Base-by-base conservation (phyloP, 2,797 vertebrate species). In the Denticeps clupeoides region DNA sequence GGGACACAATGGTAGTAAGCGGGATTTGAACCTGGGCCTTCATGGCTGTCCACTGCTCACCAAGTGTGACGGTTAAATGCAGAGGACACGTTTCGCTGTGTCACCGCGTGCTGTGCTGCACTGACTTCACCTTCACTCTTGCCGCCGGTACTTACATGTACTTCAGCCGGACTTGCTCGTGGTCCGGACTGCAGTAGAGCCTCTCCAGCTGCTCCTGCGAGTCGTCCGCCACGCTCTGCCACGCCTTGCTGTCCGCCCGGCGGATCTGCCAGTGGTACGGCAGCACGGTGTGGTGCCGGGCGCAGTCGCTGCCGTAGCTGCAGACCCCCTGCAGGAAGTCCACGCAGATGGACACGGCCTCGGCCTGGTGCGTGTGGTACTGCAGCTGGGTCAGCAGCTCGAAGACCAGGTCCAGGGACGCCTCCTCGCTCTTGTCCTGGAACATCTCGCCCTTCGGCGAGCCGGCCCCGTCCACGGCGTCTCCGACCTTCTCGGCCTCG, bases 161-260 rank as follows among this genome's bases (percentile, higher is more conserved):
- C 57, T 89, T 93, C 70, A 95, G 83, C 73, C 87, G 85, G 79
- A 93, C 84, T 66, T 89, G 87, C 38, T 97, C 92, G 23, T 93
- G 94, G 81, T 99, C 95, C n/a, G 94, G 95, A 75, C 95, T 97
- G 84, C 94, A 99, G 76, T 91, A 98, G 50, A 98, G 90, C 70
- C 94, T 88, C 74, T 99, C 95, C 85, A 99, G 83, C 70, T 97
- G 94, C 69, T 99, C 95, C 78, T 99, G 95, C 49, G 94, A 88
- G 62, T 98, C 94, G 45, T 93, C 93, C 22, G 85, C 85, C 57
- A 99, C 78, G 56, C 92, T 96, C 63, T 97, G 92, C 95, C 95
- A 99, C 6, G 68, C 73, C 49, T 90, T 87, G 21, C 74, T 86
- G 26, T 82, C 69, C 63, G 75, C 87, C 65, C 82, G 81, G 72